These are phyloP conservation scores for Lanistes nyassanus DNA, from an alignment of 1,140 invertebrate genomes.

Conservation along the genomic window DNA sequence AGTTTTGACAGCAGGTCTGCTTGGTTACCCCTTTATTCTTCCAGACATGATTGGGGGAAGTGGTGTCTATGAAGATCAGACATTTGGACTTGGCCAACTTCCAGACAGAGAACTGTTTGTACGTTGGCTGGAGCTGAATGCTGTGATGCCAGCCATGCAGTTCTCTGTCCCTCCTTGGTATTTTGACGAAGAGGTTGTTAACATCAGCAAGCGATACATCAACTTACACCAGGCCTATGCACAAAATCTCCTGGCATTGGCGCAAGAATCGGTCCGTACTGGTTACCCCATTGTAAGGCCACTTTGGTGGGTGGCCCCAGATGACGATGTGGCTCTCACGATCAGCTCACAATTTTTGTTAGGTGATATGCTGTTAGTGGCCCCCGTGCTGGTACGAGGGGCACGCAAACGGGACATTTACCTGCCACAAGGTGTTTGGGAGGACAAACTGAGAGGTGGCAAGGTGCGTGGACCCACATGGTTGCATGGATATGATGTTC, in stretches of 20 bases:
- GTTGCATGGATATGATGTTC: conserved; percentile 75
- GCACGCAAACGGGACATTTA: conserved; percentile 78
- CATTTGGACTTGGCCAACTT: conserved; percentile 22
- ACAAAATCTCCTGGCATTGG: conserved; percentile 40
- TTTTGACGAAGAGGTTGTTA: conserved; percentile 77
- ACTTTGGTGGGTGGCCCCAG: conserved; percentile 89
- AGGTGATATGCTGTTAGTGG: conserved; percentile 85
- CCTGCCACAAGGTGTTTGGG: conserved; percentile 52
- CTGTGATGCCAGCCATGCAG: conserved; percentile 88
- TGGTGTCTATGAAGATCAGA: conserved; percentile 68
- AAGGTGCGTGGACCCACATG: conserved; percentile 73
- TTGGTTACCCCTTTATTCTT: conserved; percentile 86
- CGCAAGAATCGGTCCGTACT: conserved; percentile 35
- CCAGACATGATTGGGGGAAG: conserved; percentile 96
- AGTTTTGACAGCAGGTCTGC: conserved; percentile 82
- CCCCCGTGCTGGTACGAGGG: conserved; percentile 80
- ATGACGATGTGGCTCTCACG: conserved; percentile 80
- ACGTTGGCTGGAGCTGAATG: conserved; percentile 87
- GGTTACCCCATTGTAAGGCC: conserved; percentile 76
- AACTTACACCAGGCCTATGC: conserved; percentile 75
- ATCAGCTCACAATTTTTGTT: conserved; percentile 87
- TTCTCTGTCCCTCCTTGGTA: conserved; percentile 91
- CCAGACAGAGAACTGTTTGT: conserved; percentile 86
- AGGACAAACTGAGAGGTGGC: conserved; percentile 32
- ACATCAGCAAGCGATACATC: conserved; percentile 76